A percentile compares a stretch with the other conserved stretches of the same genome.
These are phyloP conservation scores for Azemiops feae DNA, from an alignment of 2,113 vertebrate species.

Conservation along the genomic window DNA sequence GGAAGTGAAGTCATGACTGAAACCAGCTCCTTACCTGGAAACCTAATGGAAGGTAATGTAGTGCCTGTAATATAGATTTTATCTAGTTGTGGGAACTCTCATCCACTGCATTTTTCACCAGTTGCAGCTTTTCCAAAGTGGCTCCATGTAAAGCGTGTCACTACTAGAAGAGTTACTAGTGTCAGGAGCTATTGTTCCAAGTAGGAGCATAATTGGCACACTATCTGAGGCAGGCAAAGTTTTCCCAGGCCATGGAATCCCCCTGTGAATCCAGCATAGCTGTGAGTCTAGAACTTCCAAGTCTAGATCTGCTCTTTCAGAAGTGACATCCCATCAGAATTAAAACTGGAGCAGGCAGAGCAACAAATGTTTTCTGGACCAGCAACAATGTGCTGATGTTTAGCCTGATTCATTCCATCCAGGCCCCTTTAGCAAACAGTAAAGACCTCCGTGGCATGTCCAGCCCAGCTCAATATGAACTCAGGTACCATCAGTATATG, in stretches of 20 bases:
- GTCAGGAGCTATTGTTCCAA: neutral
- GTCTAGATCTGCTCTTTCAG: neutral
- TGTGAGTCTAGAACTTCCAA: neutral
- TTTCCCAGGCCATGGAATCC: neutral
- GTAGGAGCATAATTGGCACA: neutral
- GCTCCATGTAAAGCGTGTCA: neutral
- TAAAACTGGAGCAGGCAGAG: neutral
- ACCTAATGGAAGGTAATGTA: neutral
- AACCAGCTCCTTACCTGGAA: neutral
- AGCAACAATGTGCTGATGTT: neutral
- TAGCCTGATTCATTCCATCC: neutral
- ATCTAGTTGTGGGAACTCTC: neutral
- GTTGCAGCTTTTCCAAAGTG: neutral
- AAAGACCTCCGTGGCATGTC: neutral
- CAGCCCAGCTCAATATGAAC: neutral
- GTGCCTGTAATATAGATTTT: neutral
- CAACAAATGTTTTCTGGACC: neutral
- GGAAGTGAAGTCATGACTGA: neutral
- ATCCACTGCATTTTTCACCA: neutral
- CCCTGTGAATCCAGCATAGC: neutral
- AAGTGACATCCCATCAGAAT: neutral
- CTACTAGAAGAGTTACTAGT: neutral
- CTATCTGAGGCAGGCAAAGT: neutral
- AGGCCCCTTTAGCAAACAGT: neutral
- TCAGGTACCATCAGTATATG: neutral